A percentile compares a stretch with the other conserved stretches of the same genome.
Conservation (phyloP, 2,797 vertebrate species). For the Telmatherina bonti region DNA sequence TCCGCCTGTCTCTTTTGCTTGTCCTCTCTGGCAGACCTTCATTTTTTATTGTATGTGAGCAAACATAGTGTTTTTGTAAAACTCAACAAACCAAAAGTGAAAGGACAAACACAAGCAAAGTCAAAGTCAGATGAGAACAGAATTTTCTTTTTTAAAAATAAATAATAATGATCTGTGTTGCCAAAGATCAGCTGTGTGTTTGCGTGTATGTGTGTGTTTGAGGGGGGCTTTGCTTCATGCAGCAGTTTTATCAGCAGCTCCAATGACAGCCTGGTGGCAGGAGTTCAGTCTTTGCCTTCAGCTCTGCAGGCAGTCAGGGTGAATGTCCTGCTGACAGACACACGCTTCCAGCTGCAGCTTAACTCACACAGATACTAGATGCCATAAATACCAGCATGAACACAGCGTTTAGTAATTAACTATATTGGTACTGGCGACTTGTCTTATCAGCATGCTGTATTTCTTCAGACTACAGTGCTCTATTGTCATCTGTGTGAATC, state of each 20-base stretch:
- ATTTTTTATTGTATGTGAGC: no score
- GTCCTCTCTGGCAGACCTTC: no score
- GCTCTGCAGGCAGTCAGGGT: slow-evolving; percentile 44
- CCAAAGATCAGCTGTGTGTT: slow-evolving; percentile 5
- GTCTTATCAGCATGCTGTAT: not conserved
- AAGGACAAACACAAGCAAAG: slow-evolving; percentile 24
- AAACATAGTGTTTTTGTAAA: slow-evolving; percentile 43
- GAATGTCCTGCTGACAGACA: slow-evolving; percentile 52
- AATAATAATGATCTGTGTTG: slow-evolving; percentile 33
- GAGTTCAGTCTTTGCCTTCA: slow-evolving; percentile 48
- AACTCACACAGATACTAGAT: not conserved
- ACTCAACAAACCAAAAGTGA: slow-evolving; percentile 25
- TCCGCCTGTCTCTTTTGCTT: not conserved
- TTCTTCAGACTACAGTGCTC: not conserved
- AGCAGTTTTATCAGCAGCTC: slow-evolving; percentile 53
- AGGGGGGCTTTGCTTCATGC: slow-evolving; percentile 30
- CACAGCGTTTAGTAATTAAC: not conserved
- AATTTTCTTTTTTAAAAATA: no score
- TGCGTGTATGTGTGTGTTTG: slow-evolving; percentile 3
- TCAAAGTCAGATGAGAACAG: slow-evolving; percentile 27
- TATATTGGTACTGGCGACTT: not conserved
- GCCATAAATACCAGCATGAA: not conserved
- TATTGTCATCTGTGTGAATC: not conserved
- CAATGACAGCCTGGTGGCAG: slow-evolving; percentile 49
- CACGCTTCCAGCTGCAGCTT: slow-evolving; percentile 14